A percentile compares a stretch with the other conserved stretches of the same genome.
phyloP scores from a whole-genome alignment of 1,140 invertebrate genomes.

The Paracyclopina nana region DNA sequence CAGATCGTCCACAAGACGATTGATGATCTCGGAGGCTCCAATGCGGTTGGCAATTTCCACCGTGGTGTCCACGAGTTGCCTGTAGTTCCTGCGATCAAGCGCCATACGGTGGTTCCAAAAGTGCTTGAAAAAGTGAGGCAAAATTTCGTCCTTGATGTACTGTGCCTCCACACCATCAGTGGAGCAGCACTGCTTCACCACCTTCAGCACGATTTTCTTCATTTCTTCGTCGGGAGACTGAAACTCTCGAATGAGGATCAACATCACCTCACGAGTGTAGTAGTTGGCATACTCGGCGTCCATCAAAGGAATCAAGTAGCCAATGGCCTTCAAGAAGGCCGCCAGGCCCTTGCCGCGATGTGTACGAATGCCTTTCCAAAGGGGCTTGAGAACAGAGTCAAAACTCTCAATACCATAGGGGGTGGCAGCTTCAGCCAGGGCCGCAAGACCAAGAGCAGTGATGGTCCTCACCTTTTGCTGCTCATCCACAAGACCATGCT shows the following conservation, averaged over 20 bases:
- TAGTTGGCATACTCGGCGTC: conserved; percentile 99
- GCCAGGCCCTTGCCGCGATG: conserved; percentile 96
- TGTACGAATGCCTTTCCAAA: conserved; percentile 97
- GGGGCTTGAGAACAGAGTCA: conserved; percentile 92
- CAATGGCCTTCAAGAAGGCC: conserved; percentile 97
- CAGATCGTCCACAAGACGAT: conserved; percentile 91
- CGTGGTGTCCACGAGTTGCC: conserved; percentile 89
- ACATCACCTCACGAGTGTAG: conserved; percentile 98
- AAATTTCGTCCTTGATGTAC: conserved; percentile 97
- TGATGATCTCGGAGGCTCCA: conserved; percentile 94
- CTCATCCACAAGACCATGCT: conserved; percentile 63
- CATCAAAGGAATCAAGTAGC: conserved; percentile 97
- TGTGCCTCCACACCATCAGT: conserved; percentile 98
- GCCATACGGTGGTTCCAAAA: conserved; percentile 99
- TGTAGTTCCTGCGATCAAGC: conserved; percentile 85
- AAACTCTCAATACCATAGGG: conserved; percentile 99
- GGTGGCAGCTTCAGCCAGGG: conserved; percentile 89
- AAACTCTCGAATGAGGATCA: conserved; percentile 96
- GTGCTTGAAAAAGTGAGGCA: conserved; percentile 97
- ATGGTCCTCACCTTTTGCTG: conserved; percentile 74
- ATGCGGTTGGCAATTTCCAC: conserved; percentile 99
- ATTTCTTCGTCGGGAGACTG: conserved; percentile 99
- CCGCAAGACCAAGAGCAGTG: conserved; percentile 93
- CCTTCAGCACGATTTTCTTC: conserved; percentile 99
- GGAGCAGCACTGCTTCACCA: conserved; percentile 99